Evolutionary conservation across 2,113 vertebrate genomes (phyloP).

Genomic region (Malurus alboscapulatus): DNA sequence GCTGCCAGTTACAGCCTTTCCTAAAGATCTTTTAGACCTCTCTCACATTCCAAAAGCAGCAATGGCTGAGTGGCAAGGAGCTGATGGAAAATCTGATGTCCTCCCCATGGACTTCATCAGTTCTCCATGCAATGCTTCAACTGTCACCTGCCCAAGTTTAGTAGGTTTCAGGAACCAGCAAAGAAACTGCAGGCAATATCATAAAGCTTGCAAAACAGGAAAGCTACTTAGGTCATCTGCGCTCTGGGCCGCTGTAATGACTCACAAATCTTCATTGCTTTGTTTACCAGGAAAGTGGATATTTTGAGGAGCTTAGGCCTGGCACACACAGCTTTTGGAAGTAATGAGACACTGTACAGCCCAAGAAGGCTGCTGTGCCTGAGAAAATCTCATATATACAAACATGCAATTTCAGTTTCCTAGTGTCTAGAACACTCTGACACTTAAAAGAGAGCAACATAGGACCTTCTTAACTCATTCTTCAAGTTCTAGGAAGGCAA

Average conservation of each 20-base stretch:
- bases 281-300: not conserved
- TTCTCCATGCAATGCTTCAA: not conserved
- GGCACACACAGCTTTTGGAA: not conserved
- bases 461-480: not conserved
- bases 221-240: not conserved
- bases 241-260: not conserved
- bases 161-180: not conserved
- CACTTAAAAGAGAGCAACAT: not conserved
- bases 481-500: not conserved
- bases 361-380: not conserved
- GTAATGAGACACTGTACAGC: not conserved
- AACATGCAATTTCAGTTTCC: not conserved
- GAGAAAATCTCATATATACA: not conserved
- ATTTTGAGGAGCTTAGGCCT: not conserved
- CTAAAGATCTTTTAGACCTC: not conserved
- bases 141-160: not conserved
- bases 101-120: not conserved
- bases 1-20: not conserved
- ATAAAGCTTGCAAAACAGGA: not conserved
- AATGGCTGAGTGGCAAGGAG: fast-evolving
- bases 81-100: not conserved
- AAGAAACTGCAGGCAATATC: not conserved
- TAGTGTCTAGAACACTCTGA: not conserved
- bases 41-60: not conserved
- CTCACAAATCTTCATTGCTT: not conserved